phyloP scores from a whole-genome alignment of 92 coral and sea anemone genomes.

The Epizoanthus rinbou region DNA sequence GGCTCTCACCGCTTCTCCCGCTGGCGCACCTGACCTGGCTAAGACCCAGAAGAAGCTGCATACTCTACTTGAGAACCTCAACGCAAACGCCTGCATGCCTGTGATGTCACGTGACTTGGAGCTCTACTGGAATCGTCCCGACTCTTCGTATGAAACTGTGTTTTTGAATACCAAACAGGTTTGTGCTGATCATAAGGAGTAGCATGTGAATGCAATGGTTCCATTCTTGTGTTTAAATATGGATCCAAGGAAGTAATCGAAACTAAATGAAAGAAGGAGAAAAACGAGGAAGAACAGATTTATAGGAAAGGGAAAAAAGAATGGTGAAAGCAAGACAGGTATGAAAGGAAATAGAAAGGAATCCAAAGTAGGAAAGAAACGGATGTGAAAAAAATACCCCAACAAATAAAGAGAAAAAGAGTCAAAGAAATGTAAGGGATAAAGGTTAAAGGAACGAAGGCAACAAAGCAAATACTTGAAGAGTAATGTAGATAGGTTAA shows the following conservation, averaged over 20 bases:
- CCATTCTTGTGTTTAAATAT: neutral
- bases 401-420: neutral
- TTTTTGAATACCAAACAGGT: slow-evolving; percentile 47
- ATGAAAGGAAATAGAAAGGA: neutral
- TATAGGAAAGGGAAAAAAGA: neutral
- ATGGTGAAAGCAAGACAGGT: neutral
- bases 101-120: slow-evolving; percentile 60
- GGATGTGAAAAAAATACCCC: neutral
- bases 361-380: neutral
- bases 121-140: slow-evolving; percentile 78
- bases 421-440: too few species aligned
- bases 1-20: slow-evolving; percentile 95
- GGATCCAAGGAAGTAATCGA: neutral
- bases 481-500: too few species aligned
- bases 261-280: neutral
- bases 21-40: slow-evolving; percentile 58
- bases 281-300: neutral
- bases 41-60: slow-evolving; percentile 51
- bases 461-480: too few species aligned
- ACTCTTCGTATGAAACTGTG: slow-evolving; percentile 52
- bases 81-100: slow-evolving; percentile 79
- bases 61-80: slow-evolving; percentile 63
- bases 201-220: neutral
- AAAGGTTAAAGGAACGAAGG: too few species aligned
- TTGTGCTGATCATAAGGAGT: neutral